Conservation (phyloP, 2,888 invertebrate species). For the Ochropleura plecta region DNA sequence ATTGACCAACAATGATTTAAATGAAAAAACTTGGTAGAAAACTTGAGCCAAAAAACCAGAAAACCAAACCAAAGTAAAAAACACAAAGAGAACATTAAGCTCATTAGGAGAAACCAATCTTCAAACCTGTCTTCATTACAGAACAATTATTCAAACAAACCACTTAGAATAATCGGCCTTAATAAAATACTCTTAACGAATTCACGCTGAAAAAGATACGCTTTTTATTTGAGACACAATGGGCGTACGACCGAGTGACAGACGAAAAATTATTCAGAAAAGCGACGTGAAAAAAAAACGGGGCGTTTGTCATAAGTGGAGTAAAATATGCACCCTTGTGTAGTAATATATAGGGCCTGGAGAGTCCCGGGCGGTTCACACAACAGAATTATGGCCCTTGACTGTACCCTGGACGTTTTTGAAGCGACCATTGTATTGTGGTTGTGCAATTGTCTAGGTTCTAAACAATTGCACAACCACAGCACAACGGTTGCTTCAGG, state of each 20-base stretch:
- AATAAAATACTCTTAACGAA: conserved; percentile 64
- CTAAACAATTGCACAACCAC: too few species aligned
- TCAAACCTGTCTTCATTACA: conserved; percentile 58
- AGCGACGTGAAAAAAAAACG: conserved; percentile 59
- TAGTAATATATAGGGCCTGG: conserved; percentile 67
- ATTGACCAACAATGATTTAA: conserved; percentile 11
- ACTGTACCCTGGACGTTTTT: conserved; percentile 19
- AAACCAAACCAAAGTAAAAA: conserved; percentile 33
- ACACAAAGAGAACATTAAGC: conserved; percentile 42
- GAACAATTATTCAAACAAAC: conserved; percentile 65
- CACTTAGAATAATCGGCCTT: conserved; percentile 60
- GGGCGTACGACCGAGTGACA: conserved; percentile 62
- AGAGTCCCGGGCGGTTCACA: conserved; percentile 49
- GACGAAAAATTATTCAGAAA: conserved; percentile 66
- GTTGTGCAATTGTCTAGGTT: not conserved
- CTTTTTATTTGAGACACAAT: conserved; percentile 61
- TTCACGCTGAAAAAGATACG: conserved; percentile 63
- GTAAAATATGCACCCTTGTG: conserved; percentile 72
- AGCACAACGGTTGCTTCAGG: too few species aligned
- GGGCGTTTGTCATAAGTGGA: conserved; percentile 67
- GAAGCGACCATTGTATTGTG: conserved; percentile 20
- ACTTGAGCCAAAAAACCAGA: not conserved
- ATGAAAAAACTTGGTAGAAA: not conserved
- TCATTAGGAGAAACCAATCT: conserved; percentile 45
- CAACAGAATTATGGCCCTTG: conserved; percentile 44